Base-by-base conservation (phyloP, 2,113 vertebrate species). In the Thamnophis sirtalis region DNA sequence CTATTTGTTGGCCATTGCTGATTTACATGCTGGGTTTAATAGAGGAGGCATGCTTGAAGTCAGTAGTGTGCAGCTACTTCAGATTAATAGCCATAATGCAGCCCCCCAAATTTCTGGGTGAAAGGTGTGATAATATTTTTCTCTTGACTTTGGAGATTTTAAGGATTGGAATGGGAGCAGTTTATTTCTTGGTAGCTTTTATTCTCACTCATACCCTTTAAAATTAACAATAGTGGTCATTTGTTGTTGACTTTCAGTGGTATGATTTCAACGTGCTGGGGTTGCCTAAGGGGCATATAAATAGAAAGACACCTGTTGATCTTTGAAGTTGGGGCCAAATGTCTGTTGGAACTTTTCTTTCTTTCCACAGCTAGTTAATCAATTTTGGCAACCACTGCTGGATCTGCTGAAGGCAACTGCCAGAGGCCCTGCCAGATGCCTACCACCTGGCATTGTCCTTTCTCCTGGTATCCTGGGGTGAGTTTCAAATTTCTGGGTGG, bases 371-470 rank as follows among this genome's bases (percentile, higher is more conserved):
- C 95, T 99, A 55, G 95, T 99, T 93, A 96, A 96, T 6, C 96
- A 95, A 24, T 98, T 98, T 95, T 99, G 98, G 98, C 97, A 97
- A 43, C 98, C 98, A 0, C 58, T 98, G 58, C 92, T 97, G 93
- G 98, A 99, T 50, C 95, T 95, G 0, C 95, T 99, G 86, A 97
- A 97, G 50, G 96, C 96, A 73, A 98, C 98, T 89, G 94, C 98
- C 94, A 96, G 96, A 5, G 94, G 97, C 2, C 97, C 96, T 38
- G 95, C 97, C 7, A 96, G 95, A 9, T 97, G 96, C 11, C 94
- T 99, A 38, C 98, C 98, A 0, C 89, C 93, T 0, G 96, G 97
- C 21, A 94, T 98, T 11, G 85, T 95, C 0, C 94, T 99, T 24
- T 97, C 97, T 63, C 92, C 95, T 0, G 98, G 98, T 51, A 95